Evolutionary conservation across 2,113 vertebrate genomes (phyloP).

Genomic region (Periophthalmus modestus): DNA sequence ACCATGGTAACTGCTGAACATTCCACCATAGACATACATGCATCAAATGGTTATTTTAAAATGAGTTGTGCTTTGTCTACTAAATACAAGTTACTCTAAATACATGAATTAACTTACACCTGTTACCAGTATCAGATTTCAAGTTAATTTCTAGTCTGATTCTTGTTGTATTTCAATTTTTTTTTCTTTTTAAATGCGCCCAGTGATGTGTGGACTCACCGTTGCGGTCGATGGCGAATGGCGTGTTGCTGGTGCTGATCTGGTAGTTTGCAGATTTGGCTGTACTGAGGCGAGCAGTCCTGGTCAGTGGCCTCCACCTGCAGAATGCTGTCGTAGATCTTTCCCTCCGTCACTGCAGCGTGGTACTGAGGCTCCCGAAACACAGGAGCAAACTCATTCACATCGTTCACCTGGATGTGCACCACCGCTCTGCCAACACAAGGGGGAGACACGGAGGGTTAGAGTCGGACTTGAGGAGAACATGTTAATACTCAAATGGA

Average conservation of each 20-base stretch:
- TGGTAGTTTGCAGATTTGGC: slow-evolving; percentile 98
- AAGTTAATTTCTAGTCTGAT: too few relatives aligned
- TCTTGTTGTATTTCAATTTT: too few relatives aligned
- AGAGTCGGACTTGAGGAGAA: neutral
- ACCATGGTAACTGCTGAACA: too few relatives aligned
- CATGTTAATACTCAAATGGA: too few relatives aligned
- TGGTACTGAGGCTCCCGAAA: slow-evolving; percentile 89
- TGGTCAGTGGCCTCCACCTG: slow-evolving; percentile 94
- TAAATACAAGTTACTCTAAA: too few relatives aligned
- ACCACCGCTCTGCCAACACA: slow-evolving; percentile 86
- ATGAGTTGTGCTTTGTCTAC: too few relatives aligned
- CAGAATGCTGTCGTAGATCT: slow-evolving; percentile 94
- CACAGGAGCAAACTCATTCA: slow-evolving; percentile 93
- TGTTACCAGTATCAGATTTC: too few relatives aligned
- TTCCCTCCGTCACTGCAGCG: slow-evolving; percentile 87
- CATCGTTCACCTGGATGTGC: slow-evolving; percentile 95
- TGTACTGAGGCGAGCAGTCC: slow-evolving; percentile 96
- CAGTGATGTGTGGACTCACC: slow-evolving; percentile 78
- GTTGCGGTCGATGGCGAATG: slow-evolving; percentile 96
- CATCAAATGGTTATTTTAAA: too few relatives aligned
- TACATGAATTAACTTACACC: too few relatives aligned
- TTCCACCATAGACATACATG: too few relatives aligned
- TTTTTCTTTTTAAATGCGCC: too few relatives aligned
- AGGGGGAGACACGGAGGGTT: slow-evolving; percentile 14
- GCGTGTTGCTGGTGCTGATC: slow-evolving; percentile 86